phyloP scores from a whole-genome alignment of 2,113 vertebrate species.

The Chaenogobius annularis region DNA sequence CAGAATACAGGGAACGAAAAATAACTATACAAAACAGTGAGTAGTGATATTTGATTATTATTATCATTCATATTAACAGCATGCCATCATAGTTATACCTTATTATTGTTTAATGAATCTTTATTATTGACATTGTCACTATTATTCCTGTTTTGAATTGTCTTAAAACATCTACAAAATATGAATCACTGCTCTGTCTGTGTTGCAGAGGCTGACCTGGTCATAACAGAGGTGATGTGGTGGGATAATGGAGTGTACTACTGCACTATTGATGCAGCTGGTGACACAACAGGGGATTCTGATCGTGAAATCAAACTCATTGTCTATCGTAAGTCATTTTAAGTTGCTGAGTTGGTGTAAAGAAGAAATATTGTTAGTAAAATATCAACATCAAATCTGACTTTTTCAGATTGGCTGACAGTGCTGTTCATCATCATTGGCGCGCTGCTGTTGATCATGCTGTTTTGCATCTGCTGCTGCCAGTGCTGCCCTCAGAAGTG shows the following conservation, averaged over 20 bases:
- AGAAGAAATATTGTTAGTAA: neutral
- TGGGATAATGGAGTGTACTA: slow-evolving; percentile 96
- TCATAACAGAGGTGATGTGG: slow-evolving; percentile 96
- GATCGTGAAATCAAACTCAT: slow-evolving; percentile 90
- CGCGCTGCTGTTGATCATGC: slow-evolving; percentile 81
- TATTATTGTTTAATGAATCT: neutral
- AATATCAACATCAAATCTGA: neutral
- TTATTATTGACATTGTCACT: neutral
- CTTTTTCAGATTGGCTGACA: slow-evolving; percentile 88
- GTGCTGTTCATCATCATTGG: slow-evolving; percentile 89
- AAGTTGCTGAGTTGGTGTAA: neutral
- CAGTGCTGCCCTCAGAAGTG: slow-evolving; percentile 97
- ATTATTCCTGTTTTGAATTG: neutral
- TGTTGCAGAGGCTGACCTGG: slow-evolving; percentile 86
- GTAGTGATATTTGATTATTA: slow-evolving; percentile 39
- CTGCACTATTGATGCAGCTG: slow-evolving; percentile 86
- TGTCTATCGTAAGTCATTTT: slow-evolving; percentile 85
- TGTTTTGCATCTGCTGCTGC: slow-evolving; percentile 91
- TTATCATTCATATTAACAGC: neutral
- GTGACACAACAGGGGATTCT: slow-evolving; percentile 88
- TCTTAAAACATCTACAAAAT: neutral
- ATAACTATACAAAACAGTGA: slow-evolving; percentile 94
- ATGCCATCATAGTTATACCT: neutral
- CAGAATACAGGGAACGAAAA: slow-evolving; percentile 87
- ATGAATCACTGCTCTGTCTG: neutral